Evolutionary conservation across 2,113 vertebrate genomes (phyloP), one percentile per base, ranked within the genome.

Genomic region (Tapirus terrestris): DNA sequence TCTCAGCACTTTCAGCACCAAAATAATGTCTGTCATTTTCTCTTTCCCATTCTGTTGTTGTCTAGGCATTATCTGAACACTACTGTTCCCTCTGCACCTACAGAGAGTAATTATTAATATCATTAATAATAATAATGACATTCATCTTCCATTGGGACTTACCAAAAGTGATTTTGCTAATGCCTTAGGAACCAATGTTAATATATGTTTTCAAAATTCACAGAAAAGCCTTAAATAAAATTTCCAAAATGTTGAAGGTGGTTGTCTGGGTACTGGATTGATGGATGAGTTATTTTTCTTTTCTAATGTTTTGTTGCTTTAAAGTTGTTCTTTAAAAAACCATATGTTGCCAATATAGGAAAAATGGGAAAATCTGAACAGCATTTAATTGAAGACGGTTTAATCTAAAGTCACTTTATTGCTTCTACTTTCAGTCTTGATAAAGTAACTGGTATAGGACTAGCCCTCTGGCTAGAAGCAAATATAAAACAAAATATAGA

Each of bases 401-500:
- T 92, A 90, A 90, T 84, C 27, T 67, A 90, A 95, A 83, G 67
- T 68, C 20, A 58, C 1, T 25, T 81, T 1, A 48, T 63, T 36
- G 23, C 67, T 65, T 76, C 5, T 83, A 39, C 29, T 72, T 72
- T 84, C 6, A 76, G 21, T 9, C 43, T 79, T 77, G 61, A 36
- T 89, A 77, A 93, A 68, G 21, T 67, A 68, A 90, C 21, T 90
- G 33, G 36, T 39, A 89, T 27, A 60, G 56, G 27, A 73, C 20
- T 65, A 80, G 60, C 16, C 33, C 10, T 82, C 31, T 70, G 51
- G 17, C 73, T 81, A 23, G 51, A 70, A 83, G 4, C 33, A 80
- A 97, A 75, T 89, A n/a, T 60, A 60, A 93, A 89, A 51, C 20
- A 89, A 93, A 80, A 93, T 58, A 39, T 80, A 51, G 12, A 95